Base-by-base conservation (phyloP, 2,113 vertebrate species). In the Pseudorectes ferrugineus region DNA sequence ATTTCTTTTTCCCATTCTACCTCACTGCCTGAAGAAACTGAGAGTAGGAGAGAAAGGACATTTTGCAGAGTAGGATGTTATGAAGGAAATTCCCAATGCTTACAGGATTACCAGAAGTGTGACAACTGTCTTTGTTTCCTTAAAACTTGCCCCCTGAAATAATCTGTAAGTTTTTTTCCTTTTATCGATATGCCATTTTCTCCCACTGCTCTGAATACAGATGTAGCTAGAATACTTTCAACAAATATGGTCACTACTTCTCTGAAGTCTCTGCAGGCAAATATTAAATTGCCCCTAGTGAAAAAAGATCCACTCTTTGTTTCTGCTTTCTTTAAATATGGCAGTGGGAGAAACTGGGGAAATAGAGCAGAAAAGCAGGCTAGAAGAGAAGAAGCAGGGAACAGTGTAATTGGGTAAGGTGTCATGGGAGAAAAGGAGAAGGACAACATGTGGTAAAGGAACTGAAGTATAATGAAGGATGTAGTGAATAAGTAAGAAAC, bases 301-400 rank as follows among this genome's bases (percentile, higher is more conserved):
- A 83, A 75, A 65, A 89, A 86, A 71, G 6, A 70, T 43, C 11
- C 77, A 15, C 28, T 59, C 82, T 51, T 62, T 62, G 40, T 70
- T 70, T 73, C 75, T 77, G 29, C 18, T 21, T 81, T 86, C 35
- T 35, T 67, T 84, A 74, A 83, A 77, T 4, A 25, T 83, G 62
- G 20, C 46, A 77, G 38, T 51, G 17, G 51, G 17, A 77, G 51
- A 85, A 94, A 95, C 74, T 48, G 46, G 51, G 42, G 85, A 95
- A 97, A 91, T 79, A 95, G 83, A 96, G 85, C 94, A 86, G 86
- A 97, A 96, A 88, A 93, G 61, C 59, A 88, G 82, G 46, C 79
- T 90, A 73, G 58, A 94, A 65, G 24, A 68, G 57, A 82, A 87
- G 85, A 80, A 45, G 65, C 88, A 81, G 21, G 43, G 51, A 92